These are phyloP conservation scores for Trachops cirrhosus DNA, from an alignment of 2,797 vertebrate genomes.

Conservation along the genomic window DNA sequence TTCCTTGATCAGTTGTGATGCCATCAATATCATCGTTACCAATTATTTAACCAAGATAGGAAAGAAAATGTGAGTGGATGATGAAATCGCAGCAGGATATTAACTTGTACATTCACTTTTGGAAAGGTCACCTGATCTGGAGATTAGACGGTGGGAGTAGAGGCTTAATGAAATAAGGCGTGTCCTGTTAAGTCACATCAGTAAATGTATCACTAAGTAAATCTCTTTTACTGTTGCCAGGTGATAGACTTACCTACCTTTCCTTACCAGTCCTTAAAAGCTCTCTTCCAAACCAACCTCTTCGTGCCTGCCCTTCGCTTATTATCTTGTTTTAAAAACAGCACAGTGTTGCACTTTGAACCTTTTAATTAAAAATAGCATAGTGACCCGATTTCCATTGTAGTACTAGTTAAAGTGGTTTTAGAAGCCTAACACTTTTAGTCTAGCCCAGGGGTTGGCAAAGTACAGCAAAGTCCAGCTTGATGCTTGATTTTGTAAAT, in stretches of 20 bases:
- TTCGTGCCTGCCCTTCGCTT: background rate
- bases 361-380: background rate
- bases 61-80: background rate
- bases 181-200: background rate
- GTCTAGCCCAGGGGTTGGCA: background rate
- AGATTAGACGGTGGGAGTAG: background rate
- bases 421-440: background rate
- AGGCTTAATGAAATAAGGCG: background rate
- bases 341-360: background rate
- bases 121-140: background rate
- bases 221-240: background rate
- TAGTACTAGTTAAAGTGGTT: background rate
- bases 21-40: background rate
- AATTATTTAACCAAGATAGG: constrained; percentile 24
- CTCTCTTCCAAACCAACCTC: background rate
- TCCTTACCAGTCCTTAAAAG: background rate
- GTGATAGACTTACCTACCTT: background rate
- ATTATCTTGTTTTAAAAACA: background rate
- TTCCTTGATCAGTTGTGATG: background rate
- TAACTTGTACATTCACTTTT: background rate
- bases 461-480: background rate
- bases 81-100: constrained; percentile 9
- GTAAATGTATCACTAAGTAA: background rate
- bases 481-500: constrained; percentile 3
- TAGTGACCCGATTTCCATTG: constrained; percentile 8